Base-by-base conservation (phyloP, 2,888 invertebrate species). In the Diarsia rubi region DNA sequence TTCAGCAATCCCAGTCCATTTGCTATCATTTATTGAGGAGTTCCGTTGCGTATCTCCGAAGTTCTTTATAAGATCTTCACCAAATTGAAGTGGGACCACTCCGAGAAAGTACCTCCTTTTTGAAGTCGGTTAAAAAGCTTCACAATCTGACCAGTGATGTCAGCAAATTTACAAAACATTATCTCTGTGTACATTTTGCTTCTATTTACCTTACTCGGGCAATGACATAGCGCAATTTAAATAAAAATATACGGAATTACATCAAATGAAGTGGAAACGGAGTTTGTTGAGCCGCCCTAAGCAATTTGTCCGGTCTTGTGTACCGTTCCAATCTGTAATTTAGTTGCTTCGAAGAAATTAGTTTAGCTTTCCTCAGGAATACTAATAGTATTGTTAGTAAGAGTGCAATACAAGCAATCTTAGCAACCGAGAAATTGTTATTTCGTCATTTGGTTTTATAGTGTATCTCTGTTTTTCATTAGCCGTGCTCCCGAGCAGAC, bases 301-400 rank as follows among this genome's bases (percentile, higher is more conserved):
- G 60, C 73, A 82, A 84, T 83, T 74, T 86, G 59, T 64, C 62
- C 31, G 44, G 63, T 42, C 52, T 82, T 78, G 60, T 75, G 66
- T 70, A 78, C 65, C 54, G 73, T 60, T 73, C 73, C 19, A 44
- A 78, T 64, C 47, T 24, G 71, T 67, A 85, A 82, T 75, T 74
- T 69, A 9, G 69, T 67, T 44, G 44, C 65, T 76, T 67, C 49
- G 49, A 59, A 68, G 49, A 45, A 68, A 27, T 52, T 27, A 59
- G 21, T 37, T 52, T 27, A 59, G 21, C 24, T 67, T 69, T 57
- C 27, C 68, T 37, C 49, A 54, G n/a, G 19, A 59, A 78, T 60
- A 57, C 54, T 52, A 44, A 24, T 31, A 37, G 37, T 37, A 57
- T n/a, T 69, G 44, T 21, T 6, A 14, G 37, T 45, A 52, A 21